Evolutionary conservation across 2,113 vertebrate species (phyloP), one percentile per base, ranked within the genome.

Genomic region (Fulmarus glacialis): DNA sequence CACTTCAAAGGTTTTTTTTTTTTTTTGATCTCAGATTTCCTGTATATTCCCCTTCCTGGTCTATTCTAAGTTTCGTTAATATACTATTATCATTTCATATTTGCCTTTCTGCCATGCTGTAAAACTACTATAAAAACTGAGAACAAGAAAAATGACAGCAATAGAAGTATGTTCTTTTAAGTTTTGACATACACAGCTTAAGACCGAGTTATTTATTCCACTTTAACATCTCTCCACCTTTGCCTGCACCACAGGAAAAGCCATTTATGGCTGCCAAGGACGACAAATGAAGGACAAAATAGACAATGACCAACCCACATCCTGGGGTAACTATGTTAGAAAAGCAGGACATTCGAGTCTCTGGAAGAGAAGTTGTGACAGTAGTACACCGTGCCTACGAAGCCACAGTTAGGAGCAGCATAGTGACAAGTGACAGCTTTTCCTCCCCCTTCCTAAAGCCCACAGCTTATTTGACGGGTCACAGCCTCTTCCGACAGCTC

Each of bases 371-470:
- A 34, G 52, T 42, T 15, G 21, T 0, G 38, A 24, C 64, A 43
- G 6, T 6, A 3, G 19, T 3, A 8, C 1, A 1, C 4, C 7
- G 5, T 6, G 40, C 58, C 56, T 9, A 9, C 2, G 6, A 45
- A 19, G 19, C 24, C 45, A 18, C 8, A 6, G 29, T 6, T 2
- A 27, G 22, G 9, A 64, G 73, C 34, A 6, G 50, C 59, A 11
- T 0, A 14, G 43, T 0, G 17, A 50, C 40, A 30, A 23, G 16
- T 0, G 36, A 5, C 79, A 68, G 48, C 18, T 23, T 17, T 15
- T 42, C 63, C 77, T 11, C 9, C n/a, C 19, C 18, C n/a, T 26
- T 23, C 56, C 45, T 5, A 8, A 48, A 13, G 8, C 23, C 14
- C 7, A 4, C 12, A 38, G 34, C 53, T 30, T 5, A 10, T n/a